These are phyloP conservation scores for Reticulitermes lucifugus DNA, from an alignment of 2,888 invertebrate genomes.

Conservation along the genomic window DNA sequence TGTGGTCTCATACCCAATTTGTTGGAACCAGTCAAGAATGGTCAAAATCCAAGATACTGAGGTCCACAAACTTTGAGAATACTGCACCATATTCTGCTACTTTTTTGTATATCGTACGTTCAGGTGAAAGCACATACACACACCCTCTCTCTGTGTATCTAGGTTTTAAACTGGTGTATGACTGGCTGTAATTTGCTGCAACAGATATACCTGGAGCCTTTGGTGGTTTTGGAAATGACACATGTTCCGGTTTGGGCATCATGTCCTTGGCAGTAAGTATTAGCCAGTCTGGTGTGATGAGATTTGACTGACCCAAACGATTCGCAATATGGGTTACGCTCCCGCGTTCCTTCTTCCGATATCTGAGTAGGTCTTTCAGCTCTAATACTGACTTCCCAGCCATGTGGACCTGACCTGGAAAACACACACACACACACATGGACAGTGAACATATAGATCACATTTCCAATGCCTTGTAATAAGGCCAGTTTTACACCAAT, in stretches of 20 bases:
- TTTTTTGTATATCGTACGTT: too few species aligned
- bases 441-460: not conserved
- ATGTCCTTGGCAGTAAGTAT: constrained; percentile 78
- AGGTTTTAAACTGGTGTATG: too few species aligned
- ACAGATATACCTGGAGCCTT: constrained; percentile 78
- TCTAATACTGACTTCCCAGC: constrained; percentile 69
- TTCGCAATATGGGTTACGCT: constrained; percentile 80
- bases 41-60: too few species aligned
- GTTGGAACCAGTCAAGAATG: too few species aligned
- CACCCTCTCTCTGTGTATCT: too few species aligned
- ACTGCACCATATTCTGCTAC: too few species aligned
- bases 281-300: constrained; percentile 76
- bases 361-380: constrained; percentile 68
- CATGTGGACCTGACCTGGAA: constrained; percentile 65
- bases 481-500: not conserved
- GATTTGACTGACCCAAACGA: constrained; percentile 73
- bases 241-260: constrained; percentile 83
- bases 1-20: too few species aligned
- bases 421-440: not conserved
- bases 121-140: too few species aligned
- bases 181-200: too few species aligned
- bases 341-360: constrained; percentile 71
- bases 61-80: too few species aligned
- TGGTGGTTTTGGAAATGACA: constrained; percentile 91
- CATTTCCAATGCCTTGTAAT: not conserved